phyloP scores from a whole-genome alignment of 1,140 invertebrate genomes.

The Antheraea mylitta region DNA sequence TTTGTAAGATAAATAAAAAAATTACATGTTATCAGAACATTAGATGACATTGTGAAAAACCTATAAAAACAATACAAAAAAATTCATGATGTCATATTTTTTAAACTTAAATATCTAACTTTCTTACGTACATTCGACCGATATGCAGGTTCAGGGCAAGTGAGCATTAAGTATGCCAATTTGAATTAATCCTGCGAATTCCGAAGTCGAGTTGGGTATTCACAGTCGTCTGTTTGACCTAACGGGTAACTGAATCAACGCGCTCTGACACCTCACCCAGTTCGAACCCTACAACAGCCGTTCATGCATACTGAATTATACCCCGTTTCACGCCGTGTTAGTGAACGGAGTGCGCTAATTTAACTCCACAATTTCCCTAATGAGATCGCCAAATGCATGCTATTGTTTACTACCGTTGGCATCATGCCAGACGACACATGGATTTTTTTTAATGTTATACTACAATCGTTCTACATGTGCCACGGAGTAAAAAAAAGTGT shows the following conservation, averaged over 20 bases:
- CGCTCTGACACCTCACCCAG: conserved; percentile 33
- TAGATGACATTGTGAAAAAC: too few relatives aligned
- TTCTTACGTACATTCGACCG: too few relatives aligned
- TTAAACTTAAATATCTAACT: too few relatives aligned
- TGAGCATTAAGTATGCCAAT: neutral
- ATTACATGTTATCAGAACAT: too few relatives aligned
- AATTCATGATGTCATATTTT: too few relatives aligned
- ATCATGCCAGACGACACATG: conserved; percentile 12
- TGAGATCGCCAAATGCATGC: conserved; percentile 33
- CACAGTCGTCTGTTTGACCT: conserved; percentile 9
- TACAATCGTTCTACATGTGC: too few relatives aligned
- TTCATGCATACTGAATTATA: conserved; percentile 48
- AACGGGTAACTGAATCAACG: conserved; percentile 40
- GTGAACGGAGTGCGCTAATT: conserved; percentile 31
- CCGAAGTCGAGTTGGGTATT: conserved; percentile 3
- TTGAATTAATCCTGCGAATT: conserved; percentile 1
- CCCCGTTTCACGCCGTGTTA: conserved; percentile 16
- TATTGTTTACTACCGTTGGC: conserved; percentile 29
- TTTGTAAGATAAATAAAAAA: too few relatives aligned
- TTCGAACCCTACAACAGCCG: conserved; percentile 19
- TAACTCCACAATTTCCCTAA: conserved; percentile 39
- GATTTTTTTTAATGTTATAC: too few relatives aligned
- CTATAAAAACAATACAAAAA: too few relatives aligned
- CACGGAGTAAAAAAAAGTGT: too few relatives aligned
- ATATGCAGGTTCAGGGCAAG: neutral